phyloP scores from a whole-genome alignment of 2,797 vertebrate species.

The Coranthus polyacanthus region DNA sequence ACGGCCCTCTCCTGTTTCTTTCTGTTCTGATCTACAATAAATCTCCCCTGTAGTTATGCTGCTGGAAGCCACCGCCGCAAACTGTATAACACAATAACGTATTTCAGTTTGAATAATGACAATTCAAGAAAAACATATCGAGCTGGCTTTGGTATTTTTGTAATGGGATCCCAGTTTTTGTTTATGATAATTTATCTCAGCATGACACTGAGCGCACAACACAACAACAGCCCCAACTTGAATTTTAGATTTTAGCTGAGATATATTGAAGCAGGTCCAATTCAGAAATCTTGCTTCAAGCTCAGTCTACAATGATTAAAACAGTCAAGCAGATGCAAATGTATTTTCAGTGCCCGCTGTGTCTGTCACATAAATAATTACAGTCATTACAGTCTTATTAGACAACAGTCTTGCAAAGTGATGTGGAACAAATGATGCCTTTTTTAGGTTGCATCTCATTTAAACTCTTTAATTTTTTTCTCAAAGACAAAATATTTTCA shows the following conservation, averaged over 20 bases:
- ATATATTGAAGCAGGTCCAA: neutral
- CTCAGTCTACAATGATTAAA: neutral
- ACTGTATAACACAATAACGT: constrained; percentile 20
- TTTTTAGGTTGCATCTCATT: constrained; percentile 19
- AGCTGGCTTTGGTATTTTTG: constrained; percentile 33
- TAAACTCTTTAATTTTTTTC: neutral
- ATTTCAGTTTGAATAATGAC: constrained; percentile 65
- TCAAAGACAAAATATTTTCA: neutral
- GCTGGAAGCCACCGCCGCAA: constrained; percentile 50
- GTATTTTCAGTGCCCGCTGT: constrained; percentile 18
- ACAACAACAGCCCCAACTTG: constrained; percentile 5
- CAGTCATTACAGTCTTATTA: constrained; percentile 28
- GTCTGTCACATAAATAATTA: constrained; percentile 17
- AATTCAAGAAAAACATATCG: constrained; percentile 44
- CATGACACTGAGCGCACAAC: constrained; percentile 6
- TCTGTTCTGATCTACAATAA: constrained; percentile 49
- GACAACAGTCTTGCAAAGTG: too few species aligned
- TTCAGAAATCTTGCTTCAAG: neutral
- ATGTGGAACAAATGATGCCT: constrained; percentile 20
- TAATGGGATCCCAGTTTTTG: constrained; percentile 51
- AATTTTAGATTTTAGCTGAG: constrained; percentile 18
- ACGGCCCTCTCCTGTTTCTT: constrained; percentile 35
- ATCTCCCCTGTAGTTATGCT: constrained; percentile 38
- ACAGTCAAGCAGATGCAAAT: constrained; percentile 16
- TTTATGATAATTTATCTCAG: constrained; percentile 65